Evolutionary conservation across 2,797 vertebrate genomes (phyloP).

Genomic region (Botia almorhae): DNA sequence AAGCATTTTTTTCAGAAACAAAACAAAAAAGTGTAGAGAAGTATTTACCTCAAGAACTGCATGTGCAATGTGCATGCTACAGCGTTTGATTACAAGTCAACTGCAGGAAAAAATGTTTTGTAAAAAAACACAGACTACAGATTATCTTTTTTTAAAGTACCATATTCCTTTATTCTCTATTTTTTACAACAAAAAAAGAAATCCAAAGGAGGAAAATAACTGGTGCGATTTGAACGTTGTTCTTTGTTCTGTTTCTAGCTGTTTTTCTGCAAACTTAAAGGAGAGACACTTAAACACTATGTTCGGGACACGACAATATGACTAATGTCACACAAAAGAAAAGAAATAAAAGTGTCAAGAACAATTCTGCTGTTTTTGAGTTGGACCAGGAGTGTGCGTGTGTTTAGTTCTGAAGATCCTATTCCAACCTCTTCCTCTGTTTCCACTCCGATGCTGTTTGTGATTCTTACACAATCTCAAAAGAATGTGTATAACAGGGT

Average conservation of each 20-base stretch:
- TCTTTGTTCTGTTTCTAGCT: slow-evolving; percentile 67
- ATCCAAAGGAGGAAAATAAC: slow-evolving; percentile 45
- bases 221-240: slow-evolving; percentile 43
- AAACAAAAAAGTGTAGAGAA: slow-evolving; percentile 66
- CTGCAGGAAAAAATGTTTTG: slow-evolving; percentile 83
- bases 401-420: background rate
- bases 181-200: slow-evolving; percentile 80
- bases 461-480: background rate
- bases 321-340: slow-evolving; percentile 69
- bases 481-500: background rate
- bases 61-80: slow-evolving; percentile 89
- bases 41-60: slow-evolving; percentile 85
- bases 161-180: slow-evolving; percentile 81
- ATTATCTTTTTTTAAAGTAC: slow-evolving; percentile 82
- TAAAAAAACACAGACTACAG: slow-evolving; percentile 69
- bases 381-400: slow-evolving; percentile 12
- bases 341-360: slow-evolving; percentile 66
- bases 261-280: slow-evolving; percentile 64
- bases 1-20: slow-evolving; percentile 70
- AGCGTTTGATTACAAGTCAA: slow-evolving; percentile 83
- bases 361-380: slow-evolving; percentile 68
- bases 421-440: background rate
- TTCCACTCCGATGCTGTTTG: background rate
- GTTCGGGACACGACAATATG: slow-evolving; percentile 74
- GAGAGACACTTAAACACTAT: slow-evolving; percentile 82